These are phyloP conservation scores for Champsocephalus esox DNA, from an alignment of 2,797 vertebrate species.

Conservation along the genomic window DNA sequence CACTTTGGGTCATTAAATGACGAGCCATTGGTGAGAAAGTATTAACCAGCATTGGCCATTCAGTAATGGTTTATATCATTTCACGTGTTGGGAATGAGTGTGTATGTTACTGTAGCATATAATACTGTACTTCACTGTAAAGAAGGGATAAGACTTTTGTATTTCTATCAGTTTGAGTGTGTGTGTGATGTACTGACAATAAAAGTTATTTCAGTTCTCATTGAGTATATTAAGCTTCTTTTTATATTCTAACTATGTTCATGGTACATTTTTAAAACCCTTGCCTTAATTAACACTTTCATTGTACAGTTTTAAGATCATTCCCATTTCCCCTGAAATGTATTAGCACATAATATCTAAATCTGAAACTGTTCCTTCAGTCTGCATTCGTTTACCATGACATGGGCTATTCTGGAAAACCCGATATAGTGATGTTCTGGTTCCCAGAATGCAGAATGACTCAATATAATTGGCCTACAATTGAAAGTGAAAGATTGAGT, in stretches of 20 bases:
- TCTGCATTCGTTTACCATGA: background rate
- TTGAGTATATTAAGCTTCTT: background rate
- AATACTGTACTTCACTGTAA: constrained; percentile 66
- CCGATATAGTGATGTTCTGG: background rate
- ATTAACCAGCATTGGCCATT: constrained; percentile 39
- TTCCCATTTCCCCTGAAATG: too few species aligned
- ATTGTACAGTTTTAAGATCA: background rate
- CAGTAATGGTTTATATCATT: constrained; percentile 49
- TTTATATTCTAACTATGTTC: background rate
- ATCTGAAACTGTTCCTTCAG: background rate
- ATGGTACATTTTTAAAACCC: background rate
- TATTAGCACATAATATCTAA: background rate
- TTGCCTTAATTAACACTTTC: background rate
- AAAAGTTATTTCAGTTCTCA: constrained; percentile 69
- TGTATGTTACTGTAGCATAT: constrained; percentile 70
- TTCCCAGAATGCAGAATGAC: background rate
- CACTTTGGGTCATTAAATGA: constrained; percentile 47
- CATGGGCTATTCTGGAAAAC: background rate
- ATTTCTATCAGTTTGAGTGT: constrained; percentile 70
- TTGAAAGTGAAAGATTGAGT: background rate
- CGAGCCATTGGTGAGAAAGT: constrained; percentile 31
- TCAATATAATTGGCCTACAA: too few species aligned
- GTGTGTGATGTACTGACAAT: constrained; percentile 80
- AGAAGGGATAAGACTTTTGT: constrained; percentile 78
- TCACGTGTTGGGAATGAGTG: constrained; percentile 51